Evolutionary conservation across 2,797 vertebrate genomes (phyloP).

Genomic region (Lutjanus campechanus): DNA sequence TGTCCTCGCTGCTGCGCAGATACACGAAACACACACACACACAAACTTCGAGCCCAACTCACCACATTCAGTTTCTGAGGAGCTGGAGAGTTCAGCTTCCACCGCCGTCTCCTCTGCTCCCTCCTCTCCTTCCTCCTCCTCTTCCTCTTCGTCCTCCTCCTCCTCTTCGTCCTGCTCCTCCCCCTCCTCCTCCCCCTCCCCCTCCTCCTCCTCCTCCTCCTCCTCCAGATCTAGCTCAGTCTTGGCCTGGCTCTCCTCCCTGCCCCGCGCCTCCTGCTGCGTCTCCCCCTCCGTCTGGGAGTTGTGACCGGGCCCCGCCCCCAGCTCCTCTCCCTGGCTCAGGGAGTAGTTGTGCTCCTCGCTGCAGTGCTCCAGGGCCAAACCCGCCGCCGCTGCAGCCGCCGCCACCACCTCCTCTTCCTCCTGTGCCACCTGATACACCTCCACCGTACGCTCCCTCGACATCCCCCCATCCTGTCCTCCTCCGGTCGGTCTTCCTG

Average conservation of each 20-base stretch:
- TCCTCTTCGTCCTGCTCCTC: constrained; percentile 48
- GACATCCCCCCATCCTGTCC: constrained; percentile 46
- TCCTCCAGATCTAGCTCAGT: constrained; percentile 51
- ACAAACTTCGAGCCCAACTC: constrained; percentile 50
- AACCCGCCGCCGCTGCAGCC: constrained; percentile 34
- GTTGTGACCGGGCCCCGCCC: constrained; percentile 26
- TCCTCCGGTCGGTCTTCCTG: constrained; percentile 36
- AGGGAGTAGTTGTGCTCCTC: constrained; percentile 87
- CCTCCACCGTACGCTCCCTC: constrained; percentile 68
- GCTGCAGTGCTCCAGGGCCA: constrained; percentile 79
- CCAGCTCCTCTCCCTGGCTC: constrained; percentile 71
- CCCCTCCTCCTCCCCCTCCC: constrained; percentile 46
- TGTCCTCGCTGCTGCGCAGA: constrained; percentile 1
- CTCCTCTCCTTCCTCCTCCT: constrained; percentile 63
- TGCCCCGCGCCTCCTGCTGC: constrained; percentile 48
- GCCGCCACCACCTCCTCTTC: constrained; percentile 47
- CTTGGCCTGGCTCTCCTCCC: constrained; percentile 57
- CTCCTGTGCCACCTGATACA: constrained; percentile 81
- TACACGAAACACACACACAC: neutral
- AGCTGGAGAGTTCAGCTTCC: constrained; percentile 81
- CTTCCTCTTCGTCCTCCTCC: constrained; percentile 55
- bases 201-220: constrained; percentile 33
- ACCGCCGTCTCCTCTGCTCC: constrained; percentile 73
- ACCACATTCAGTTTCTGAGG: constrained; percentile 84
- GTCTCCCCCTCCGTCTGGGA: constrained; percentile 54